These are phyloP conservation scores for Yoshiicerus persimilis DNA, from an alignment of 1,140 invertebrate species.

Conservation along the genomic window DNA sequence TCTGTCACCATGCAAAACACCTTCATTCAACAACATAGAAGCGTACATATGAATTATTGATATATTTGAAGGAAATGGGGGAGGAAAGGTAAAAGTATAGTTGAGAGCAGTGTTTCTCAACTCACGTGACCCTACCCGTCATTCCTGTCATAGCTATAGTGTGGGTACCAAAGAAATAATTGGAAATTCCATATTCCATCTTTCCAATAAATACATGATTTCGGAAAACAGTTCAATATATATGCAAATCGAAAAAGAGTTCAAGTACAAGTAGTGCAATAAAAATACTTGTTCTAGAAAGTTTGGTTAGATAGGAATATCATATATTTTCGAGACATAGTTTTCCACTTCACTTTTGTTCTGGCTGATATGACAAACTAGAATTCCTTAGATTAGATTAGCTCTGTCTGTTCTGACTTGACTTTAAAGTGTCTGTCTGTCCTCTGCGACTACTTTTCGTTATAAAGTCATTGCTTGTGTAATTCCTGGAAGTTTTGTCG, in stretches of 20 bases:
- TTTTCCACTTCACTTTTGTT: neutral
- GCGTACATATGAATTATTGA: neutral
- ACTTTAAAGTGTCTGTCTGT: neutral
- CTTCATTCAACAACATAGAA: neutral
- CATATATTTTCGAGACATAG: neutral
- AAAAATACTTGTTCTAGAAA: neutral
- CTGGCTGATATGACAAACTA: neutral
- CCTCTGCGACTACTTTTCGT: neutral
- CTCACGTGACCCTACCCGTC: neutral
- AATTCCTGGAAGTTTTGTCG: neutral
- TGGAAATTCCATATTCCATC: constrained; percentile 3
- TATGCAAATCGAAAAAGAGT: neutral
- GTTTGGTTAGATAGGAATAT: neutral
- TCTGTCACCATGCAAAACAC: neutral
- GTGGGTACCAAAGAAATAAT: neutral
- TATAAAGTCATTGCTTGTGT: neutral
- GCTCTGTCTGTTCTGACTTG: neutral
- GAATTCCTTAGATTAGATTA: neutral
- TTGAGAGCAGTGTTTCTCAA: neutral
- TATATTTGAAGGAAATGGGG: neutral
- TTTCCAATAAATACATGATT: neutral
- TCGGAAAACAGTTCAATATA: neutral
- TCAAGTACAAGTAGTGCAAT: neutral
- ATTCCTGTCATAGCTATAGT: neutral
- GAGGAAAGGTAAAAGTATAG: too few species aligned